phyloP scores from a whole-genome alignment of 1,140 invertebrate genomes.

The Pteromalus puparum region DNA sequence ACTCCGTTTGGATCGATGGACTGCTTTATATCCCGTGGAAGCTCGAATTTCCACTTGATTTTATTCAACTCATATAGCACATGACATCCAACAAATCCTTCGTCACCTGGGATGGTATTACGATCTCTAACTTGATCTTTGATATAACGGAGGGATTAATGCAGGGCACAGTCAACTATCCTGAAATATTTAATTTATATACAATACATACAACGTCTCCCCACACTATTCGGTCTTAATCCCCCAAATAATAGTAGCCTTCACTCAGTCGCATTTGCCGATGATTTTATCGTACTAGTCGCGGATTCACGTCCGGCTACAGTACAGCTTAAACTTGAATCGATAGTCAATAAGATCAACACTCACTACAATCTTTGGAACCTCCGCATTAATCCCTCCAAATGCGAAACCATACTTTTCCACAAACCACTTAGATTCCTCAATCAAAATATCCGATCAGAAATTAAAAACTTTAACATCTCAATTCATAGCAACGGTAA shows the following conservation, averaged over 20 bases:
- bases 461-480: too few relatives aligned
- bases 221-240: neutral
- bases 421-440: neutral
- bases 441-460: too few relatives aligned
- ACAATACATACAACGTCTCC: slow-evolving; percentile 2
- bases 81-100: slow-evolving; percentile 50
- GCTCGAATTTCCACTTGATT: slow-evolving; percentile 25
- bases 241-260: slow-evolving; percentile 8
- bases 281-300: slow-evolving; percentile 44
- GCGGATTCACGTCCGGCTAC: neutral
- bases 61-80: slow-evolving; percentile 47
- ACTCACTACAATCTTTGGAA: slow-evolving; percentile 49
- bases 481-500: too few relatives aligned
- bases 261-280: slow-evolving; percentile 45
- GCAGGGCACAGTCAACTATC: slow-evolving; percentile 42
- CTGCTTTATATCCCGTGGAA: slow-evolving; percentile 57
- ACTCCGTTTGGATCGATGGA: slow-evolving; percentile 62
- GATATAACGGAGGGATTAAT: slow-evolving; percentile 40
- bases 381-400: too few relatives aligned
- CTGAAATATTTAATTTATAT: slow-evolving; percentile 21
- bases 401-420: slow-evolving; percentile 59
- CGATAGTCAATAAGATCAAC: slow-evolving; percentile 33
- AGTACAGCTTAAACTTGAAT: slow-evolving; percentile 5
- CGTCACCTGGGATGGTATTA: neutral
- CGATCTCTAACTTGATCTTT: neutral